Base-by-base conservation (phyloP, 2,888 invertebrate genomes). In the Eupithecia abbreviata region DNA sequence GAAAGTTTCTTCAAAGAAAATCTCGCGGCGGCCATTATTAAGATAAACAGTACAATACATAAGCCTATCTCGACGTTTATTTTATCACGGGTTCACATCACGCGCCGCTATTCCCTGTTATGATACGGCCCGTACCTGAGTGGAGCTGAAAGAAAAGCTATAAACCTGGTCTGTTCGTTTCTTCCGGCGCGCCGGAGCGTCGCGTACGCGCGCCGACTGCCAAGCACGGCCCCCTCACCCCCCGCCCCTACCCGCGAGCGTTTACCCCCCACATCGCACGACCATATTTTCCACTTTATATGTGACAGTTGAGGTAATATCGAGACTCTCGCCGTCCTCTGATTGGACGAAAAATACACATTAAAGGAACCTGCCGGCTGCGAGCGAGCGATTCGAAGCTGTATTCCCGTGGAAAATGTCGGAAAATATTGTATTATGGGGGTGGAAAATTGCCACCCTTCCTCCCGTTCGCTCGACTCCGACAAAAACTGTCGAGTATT, bases 281-380 rank as follows among this genome's bases (percentile, higher is more conserved):
- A 95, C 95, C 95, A 95, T 95, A 95, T 95, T 95, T 95, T 95
- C 95, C 95, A 95, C 95, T 95, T 95, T 95, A 95, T 95, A 95
- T 95, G 95, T 95, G 95, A 95, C 95, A 95, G 95, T 95, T 95
- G 95, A 95, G 95, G 95, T 95, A 95, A 95, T 95, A 95, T 95
- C 95, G 95, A 95, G 95, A 93, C 93, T 94, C 94, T 93, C 92
- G 93, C 95, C 93, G 94, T 90, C 91, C 94, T 93, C 94, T 95
- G 95, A 95, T 95, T 95, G 95, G 95, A 93, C 95, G 95, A 95
- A 95, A 95, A 95, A 95, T 95, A 94, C 92, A 95, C 95, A 95
- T 95, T 95, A 95, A 95, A 95, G 95, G 93, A 95, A 94, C 93
- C 94, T 94, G 93, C 92, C 89, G 92, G 90, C 90, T 90, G 90